Conservation (phyloP, 2,113 vertebrate genomes). For the Bujurquina vittata region DNA sequence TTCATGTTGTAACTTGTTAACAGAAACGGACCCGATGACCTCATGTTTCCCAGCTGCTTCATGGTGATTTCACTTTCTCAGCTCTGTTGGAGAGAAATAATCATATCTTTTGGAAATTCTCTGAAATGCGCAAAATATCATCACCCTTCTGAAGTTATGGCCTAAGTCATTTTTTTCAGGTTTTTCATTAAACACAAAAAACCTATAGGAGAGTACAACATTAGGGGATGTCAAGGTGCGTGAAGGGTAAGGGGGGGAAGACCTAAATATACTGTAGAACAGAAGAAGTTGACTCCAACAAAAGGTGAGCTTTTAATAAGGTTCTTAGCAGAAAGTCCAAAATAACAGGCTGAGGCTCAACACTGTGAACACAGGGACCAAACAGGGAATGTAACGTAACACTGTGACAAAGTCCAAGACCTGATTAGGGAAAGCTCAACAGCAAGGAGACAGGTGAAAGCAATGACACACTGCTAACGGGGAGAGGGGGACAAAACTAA, state of each 20-base stretch:
- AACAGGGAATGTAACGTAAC: accelerated
- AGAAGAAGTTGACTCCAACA: background rate
- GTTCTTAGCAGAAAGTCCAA: background rate
- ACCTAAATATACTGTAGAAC: background rate
- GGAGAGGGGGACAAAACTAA: background rate
- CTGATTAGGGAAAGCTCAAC: too few relatives aligned
- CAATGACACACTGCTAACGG: accelerated
- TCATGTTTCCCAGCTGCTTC: background rate
- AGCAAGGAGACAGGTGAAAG: background rate
- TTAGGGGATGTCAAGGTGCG: background rate
- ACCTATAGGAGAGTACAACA: accelerated
- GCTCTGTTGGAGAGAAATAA: too few relatives aligned
- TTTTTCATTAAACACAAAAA: background rate
- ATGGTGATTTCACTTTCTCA: too few relatives aligned
- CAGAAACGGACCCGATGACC: background rate
- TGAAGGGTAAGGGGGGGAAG: background rate
- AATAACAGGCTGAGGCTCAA: background rate
- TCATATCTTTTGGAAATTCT: too few relatives aligned
- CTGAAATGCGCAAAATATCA: too few relatives aligned
- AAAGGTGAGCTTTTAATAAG: background rate
- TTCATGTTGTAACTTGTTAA: background rate
- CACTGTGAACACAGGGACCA: background rate
- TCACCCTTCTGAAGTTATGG: too few relatives aligned
- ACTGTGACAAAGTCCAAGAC: background rate
- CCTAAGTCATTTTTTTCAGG: too few relatives aligned